Evolutionary conservation across 2,888 invertebrate species (phyloP).

Genomic region (Diaperis boleti): DNA sequence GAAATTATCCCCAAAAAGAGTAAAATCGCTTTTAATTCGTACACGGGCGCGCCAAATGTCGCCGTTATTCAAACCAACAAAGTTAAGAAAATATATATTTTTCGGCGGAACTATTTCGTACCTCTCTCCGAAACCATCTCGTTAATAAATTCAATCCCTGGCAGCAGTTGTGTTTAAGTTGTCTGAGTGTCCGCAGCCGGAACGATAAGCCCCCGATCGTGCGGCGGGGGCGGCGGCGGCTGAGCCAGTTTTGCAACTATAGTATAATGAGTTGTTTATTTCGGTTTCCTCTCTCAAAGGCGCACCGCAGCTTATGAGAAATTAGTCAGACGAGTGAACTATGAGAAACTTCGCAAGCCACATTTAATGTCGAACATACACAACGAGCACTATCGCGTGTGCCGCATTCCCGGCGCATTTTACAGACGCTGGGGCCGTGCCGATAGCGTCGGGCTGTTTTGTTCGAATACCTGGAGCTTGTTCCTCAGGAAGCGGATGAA

Average conservation of each 20-base stretch:
- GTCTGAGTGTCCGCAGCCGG: neutral
- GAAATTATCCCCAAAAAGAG: too few species aligned
- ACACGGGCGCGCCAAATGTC: too few species aligned
- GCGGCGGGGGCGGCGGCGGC: slow-evolving; percentile 6
- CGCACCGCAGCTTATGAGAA: slow-evolving; percentile 39
- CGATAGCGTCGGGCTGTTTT: slow-evolving; percentile 25
- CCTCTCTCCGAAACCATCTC: too few species aligned
- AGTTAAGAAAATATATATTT: too few species aligned
- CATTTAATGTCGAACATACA: slow-evolving; percentile 37
- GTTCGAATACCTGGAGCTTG: slow-evolving; percentile 31
- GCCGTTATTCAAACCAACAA: too few species aligned
- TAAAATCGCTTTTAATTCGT: too few species aligned
- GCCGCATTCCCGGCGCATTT: slow-evolving; percentile 34
- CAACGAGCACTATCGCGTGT: slow-evolving; percentile 27
- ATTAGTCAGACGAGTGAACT: slow-evolving; percentile 38
- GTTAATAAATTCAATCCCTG: slow-evolving; percentile 5
- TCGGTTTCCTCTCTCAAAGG: slow-evolving; percentile 36
- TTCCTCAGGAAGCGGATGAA: too few species aligned
- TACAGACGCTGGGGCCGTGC: slow-evolving; percentile 30
- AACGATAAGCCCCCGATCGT: slow-evolving; percentile 6
- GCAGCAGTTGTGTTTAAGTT: slow-evolving; percentile 4
- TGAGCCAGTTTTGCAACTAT: slow-evolving; percentile 20
- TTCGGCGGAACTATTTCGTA: too few species aligned
- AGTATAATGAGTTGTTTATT: slow-evolving; percentile 37
- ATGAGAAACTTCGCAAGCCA: slow-evolving; percentile 38